A percentile compares a stretch with the other conserved stretches of the same genome.
Conservation (phyloP, 2,113 vertebrate species). For the Aphyosemion australe region DNA sequence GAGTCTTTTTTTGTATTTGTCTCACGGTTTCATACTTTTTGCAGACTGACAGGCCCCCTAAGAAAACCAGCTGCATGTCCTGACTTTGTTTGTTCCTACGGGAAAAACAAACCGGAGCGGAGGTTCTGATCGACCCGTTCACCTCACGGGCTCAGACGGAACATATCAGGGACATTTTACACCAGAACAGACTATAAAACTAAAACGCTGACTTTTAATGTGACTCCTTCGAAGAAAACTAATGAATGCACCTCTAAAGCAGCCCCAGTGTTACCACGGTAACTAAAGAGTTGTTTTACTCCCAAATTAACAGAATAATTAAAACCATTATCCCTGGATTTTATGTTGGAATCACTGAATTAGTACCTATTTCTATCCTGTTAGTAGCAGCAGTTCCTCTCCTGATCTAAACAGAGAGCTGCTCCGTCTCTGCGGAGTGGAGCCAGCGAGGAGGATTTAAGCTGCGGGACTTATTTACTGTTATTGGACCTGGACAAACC, state of each 20-base stretch:
- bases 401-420: constrained; percentile 32
- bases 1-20: constrained; percentile 1
- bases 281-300: too few species aligned
- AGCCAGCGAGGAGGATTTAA: constrained; percentile 15
- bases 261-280: neutral
- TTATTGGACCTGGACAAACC: constrained; percentile 43
- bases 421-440: constrained; percentile 29
- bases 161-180: neutral
- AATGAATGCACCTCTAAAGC: neutral
- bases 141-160: neutral
- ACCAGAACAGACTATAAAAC: neutral
- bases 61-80: neutral
- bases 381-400: constrained; percentile 21
- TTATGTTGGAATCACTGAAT: too few species aligned
- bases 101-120: neutral
- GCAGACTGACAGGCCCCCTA: neutral
- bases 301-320: too few species aligned
- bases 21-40: neutral
- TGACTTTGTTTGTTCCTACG: neutral
- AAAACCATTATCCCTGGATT: too few species aligned
- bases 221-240: neutral
- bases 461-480: constrained; percentile 30
- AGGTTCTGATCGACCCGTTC: neutral
- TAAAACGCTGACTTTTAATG: neutral
- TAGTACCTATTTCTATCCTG: constrained; percentile 16